Evolutionary conservation across 1,140 invertebrate species (phyloP), one percentile per base, ranked within the genome.

Genomic region (Phenacoccus solenopsis): DNA sequence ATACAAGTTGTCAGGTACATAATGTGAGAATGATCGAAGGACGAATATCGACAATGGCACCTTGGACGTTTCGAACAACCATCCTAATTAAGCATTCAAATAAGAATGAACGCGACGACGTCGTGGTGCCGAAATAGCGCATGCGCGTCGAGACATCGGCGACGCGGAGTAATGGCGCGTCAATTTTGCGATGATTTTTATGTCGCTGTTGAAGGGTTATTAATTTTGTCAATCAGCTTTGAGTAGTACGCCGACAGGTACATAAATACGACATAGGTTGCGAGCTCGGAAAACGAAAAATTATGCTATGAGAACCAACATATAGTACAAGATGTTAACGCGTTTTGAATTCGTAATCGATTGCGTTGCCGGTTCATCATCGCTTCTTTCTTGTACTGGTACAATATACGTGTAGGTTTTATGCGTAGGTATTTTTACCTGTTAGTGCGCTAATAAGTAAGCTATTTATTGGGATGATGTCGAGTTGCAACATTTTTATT

Each of bases 291-390:
- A 49, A 49, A 49, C 38, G 21, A 64, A 64, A 64, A 64, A 64
- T 64, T 64, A 64, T 64, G 10, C 59, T 64, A 64, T 64, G 59
- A 64, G 59, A 64, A 64, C 59, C 59, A 27, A 25, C 25, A 49
- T 49, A 49, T 49, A 49, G 25, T 64, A 64, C 59, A 64, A 64
- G 59, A 64, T 64, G 20, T 64, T 27, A 64, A 64, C 59, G 59
- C 59, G 59, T 64, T 64, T 64, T 64, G 59, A 64, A 64, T 64
- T 64, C 59, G 59, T 64, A 64, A 64, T 64, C 59, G 59, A 64
- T 64, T 25, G 59, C 59, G 59, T 3, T 64, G 59, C 59, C 59
- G 25, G 59, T 64, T 64, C 22, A 64, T 64, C 59, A 64, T 64
- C 59, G 59, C 59, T 24, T 64, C 59, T 64, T 64, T 64, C 59